A percentile compares a stretch with the other conserved stretches of the same genome.
phyloP scores from a whole-genome alignment of 2,797 vertebrate species.

The Cyclura pinguis region DNA sequence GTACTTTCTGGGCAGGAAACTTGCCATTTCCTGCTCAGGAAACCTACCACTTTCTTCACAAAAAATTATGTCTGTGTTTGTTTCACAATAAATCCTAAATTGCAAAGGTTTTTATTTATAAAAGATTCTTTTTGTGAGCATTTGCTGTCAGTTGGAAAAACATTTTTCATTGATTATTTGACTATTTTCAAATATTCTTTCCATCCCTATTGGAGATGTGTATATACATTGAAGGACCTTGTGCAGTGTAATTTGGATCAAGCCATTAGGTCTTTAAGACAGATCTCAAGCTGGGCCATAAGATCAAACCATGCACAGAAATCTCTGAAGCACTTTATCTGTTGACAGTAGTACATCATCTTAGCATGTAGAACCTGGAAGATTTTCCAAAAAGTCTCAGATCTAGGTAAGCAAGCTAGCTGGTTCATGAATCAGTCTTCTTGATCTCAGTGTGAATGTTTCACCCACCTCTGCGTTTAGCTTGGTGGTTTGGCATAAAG shows the following conservation, averaged over 20 bases:
- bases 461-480: not conserved
- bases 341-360: not conserved
- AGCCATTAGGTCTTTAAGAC: not conserved
- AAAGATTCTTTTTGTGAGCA: too few relatives aligned
- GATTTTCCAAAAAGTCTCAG: not conserved
- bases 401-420: not conserved
- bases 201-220: not conserved
- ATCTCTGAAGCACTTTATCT: not conserved
- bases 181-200: not conserved
- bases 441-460: not conserved
- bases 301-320: not conserved
- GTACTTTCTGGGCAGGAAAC: too few relatives aligned
- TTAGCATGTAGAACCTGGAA: not conserved
- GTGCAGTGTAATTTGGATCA: not conserved
- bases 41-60: too few relatives aligned
- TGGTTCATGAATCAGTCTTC: not conserved
- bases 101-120: too few relatives aligned
- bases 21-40: too few relatives aligned
- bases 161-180: too few relatives aligned
- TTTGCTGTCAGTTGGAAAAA: too few relatives aligned
- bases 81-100: too few relatives aligned
- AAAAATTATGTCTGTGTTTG: too few relatives aligned
- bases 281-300: not conserved
- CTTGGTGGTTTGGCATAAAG: not conserved
- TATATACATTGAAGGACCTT: not conserved